phyloP scores from a whole-genome alignment of 2,797 vertebrate species.

The Gambusia yucatana region DNA sequence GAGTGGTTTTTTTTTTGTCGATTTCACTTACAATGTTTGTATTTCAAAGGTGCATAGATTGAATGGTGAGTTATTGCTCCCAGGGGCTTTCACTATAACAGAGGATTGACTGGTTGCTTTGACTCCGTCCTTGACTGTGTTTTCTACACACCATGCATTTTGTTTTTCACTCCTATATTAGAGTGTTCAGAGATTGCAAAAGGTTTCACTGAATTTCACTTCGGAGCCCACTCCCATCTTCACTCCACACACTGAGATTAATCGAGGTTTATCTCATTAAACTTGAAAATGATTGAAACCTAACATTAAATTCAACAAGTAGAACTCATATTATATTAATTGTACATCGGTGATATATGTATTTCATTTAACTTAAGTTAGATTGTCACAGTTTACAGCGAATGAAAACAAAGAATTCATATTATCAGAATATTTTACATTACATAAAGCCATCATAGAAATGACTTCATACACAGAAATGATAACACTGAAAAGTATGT shows the following conservation, averaged over 20 bases:
- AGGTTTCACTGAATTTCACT: neutral
- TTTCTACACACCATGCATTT: constrained; percentile 10
- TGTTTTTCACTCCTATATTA: neutral
- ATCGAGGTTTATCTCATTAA: neutral
- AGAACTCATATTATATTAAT: neutral
- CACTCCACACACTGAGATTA: neutral
- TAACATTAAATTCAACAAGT: neutral
- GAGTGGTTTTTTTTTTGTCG: neutral
- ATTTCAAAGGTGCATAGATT: constrained; percentile 4
- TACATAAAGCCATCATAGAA: neutral
- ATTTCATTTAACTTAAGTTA: neutral
- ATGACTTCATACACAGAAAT: neutral
- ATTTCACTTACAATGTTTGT: neutral
- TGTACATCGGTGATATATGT: neutral
- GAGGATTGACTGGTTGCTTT: constrained; percentile 9
- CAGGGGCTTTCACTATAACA: constrained; percentile 5
- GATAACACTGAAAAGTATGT: neutral
- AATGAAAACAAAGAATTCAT: neutral
- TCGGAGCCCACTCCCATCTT: neutral
- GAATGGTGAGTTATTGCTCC: constrained; percentile 5
- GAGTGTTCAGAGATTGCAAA: neutral
- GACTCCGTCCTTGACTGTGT: constrained; percentile 26
- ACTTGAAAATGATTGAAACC: neutral
- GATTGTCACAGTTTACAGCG: neutral
- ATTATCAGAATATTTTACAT: neutral